A percentile compares a stretch with the other conserved stretches of the same genome.
phyloP scores from a whole-genome alignment of 2,888 invertebrate species.

The Eilema caniola region DNA sequence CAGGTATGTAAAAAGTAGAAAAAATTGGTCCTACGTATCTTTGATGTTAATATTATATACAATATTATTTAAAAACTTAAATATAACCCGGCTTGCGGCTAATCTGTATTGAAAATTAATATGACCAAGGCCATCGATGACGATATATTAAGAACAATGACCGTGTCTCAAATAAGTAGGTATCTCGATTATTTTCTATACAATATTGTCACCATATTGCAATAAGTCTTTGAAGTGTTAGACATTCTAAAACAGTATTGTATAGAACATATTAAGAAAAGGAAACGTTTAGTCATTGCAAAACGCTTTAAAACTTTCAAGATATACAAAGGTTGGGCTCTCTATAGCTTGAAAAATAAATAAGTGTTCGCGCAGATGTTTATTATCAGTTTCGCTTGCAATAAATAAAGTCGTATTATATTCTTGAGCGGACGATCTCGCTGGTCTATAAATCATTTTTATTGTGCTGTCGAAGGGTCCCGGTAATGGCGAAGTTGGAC shows the following conservation, averaged over 20 bases:
- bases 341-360: conserved; percentile 57
- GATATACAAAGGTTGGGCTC: not conserved
- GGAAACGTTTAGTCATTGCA: conserved; percentile 3
- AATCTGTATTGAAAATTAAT: no score
- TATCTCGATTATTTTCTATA: not conserved
- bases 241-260: no score
- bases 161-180: not conserved
- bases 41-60: no score
- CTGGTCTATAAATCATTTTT: conserved; percentile 82
- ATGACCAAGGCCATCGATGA: no score
- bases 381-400: conserved; percentile 76
- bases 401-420: conserved; percentile 83
- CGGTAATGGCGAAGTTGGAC: conserved; percentile 70
- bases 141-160: no score
- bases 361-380: conserved; percentile 67
- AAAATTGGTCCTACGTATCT: no score
- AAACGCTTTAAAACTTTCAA: not conserved
- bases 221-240: no score
- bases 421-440: conserved; percentile 78
- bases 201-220: not conserved
- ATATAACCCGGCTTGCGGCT: no score
- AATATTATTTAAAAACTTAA: no score
- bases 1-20: no score
- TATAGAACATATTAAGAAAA: not conserved
- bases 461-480: conserved; percentile 82